Percentiles rank a stretch among this genome's conserved stretches.
These are phyloP conservation scores for Epistrophe eligans DNA, from an alignment of 2,888 invertebrate species.

Conservation along the genomic window DNA sequence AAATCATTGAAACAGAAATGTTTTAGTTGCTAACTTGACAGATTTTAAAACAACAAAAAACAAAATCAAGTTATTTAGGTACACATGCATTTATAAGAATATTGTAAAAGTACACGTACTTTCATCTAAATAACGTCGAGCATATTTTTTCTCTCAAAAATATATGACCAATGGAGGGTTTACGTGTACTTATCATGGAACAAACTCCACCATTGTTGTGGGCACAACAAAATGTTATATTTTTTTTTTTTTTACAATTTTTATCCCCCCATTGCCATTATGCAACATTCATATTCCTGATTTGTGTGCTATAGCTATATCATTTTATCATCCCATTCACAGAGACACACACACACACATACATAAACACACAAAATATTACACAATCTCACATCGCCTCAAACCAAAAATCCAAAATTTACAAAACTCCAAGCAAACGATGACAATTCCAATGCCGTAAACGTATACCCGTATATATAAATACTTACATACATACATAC, in stretches of 20 bases:
- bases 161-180: background rate
- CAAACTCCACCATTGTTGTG: conserved; percentile 34
- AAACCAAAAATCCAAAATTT: conserved; percentile 36
- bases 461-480: background rate
- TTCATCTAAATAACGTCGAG: background rate
- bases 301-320: conserved; percentile 35
- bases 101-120: too few relatives aligned
- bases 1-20: background rate
- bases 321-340: conserved; percentile 66
- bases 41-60: background rate
- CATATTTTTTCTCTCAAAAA: background rate
- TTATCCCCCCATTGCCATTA: conserved; percentile 24
- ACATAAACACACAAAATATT: background rate
- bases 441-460: conserved; percentile 68
- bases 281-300: conserved; percentile 62
- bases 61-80: background rate
- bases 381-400: conserved; percentile 1
- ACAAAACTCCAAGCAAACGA: conserved; percentile 59
- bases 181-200: background rate
- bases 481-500: background rate
- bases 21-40: background rate
- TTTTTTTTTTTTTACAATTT: background rate
- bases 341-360: conserved; percentile 32
- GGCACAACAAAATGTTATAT: background rate
- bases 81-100: too few relatives aligned